Evolutionary conservation across 1,140 invertebrate genomes (phyloP), one percentile per base, ranked within the genome.

Genomic region (Manduca sexta): DNA sequence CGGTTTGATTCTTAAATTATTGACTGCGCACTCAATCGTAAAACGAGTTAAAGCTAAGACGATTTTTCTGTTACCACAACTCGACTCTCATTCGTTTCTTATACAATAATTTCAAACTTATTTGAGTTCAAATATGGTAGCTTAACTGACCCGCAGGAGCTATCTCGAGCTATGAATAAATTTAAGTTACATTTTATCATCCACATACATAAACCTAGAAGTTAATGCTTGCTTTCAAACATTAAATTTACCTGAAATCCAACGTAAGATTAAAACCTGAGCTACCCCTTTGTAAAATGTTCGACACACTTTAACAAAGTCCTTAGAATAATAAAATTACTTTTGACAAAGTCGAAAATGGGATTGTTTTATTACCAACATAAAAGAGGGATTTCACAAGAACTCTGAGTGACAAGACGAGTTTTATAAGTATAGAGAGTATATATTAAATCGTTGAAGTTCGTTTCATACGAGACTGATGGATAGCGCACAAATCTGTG

Each of bases 321-420:
- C 38, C 35, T 41, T 18, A 16, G 33, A 12, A 11, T 45, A 52
- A 45, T 46, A 46, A 42, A 52, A 52, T 42, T 45, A 42, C 38
- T 34, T 45, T n/a, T 43, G 40, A 44, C 45, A 54, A 54, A 49
- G 45, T 54, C 47, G 37, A 48, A 16, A 49, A 45, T 49, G 42
- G 41, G 40, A 45, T 54, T 54, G 52, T 18, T 54, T 54, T 54
- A 49, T 47, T 44, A 43, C 15, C 29, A 13, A 40, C 48, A 54
- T 54, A 54, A 54, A 54, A 45, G 46, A 21, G n/a, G 33, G 35
- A 34, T 17, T 30, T 46, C 17, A 31, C 12, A 34, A 56, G 43
- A 56, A 39, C 26, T 46, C 21, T 43, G 17, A 51, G 47, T 56
- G 44, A 49, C 47, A 46, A 55, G 47, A 29, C 45, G 30, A 34